phyloP scores from a whole-genome alignment of 2,113 vertebrate genomes.

The Myotis lucifugus region DNA sequence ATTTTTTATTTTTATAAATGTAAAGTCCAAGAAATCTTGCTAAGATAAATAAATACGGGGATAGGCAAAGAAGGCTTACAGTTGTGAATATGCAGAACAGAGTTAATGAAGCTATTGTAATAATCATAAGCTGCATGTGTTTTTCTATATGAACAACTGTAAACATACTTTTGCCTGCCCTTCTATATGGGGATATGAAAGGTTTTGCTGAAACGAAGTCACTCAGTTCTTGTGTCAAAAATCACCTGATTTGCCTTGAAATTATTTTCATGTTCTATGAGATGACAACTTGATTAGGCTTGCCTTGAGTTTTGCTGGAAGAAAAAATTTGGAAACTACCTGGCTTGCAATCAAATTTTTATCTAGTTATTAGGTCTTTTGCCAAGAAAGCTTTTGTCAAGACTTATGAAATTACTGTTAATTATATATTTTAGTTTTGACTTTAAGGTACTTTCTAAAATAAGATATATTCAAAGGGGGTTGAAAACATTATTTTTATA shows the following conservation, averaged over 20 bases:
- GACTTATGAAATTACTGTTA: slow-evolving; percentile 13
- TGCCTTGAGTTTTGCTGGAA: slow-evolving; percentile 51
- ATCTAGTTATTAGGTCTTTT: neutral
- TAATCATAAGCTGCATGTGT: neutral
- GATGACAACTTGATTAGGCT: slow-evolving; percentile 45
- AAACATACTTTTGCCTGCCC: neutral
- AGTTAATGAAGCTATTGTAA: neutral
- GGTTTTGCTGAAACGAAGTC: slow-evolving; percentile 39
- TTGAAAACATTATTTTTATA: slow-evolving; percentile 15
- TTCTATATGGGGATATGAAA: neutral
- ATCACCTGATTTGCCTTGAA: slow-evolving; percentile 32
- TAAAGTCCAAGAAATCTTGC: neutral
- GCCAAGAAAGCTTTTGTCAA: slow-evolving; percentile 29
- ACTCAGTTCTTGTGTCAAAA: slow-evolving; percentile 49
- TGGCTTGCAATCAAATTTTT: slow-evolving; percentile 35
- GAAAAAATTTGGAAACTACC: slow-evolving; percentile 56
- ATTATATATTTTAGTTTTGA: slow-evolving; percentile 20
- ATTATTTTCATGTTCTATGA: slow-evolving; percentile 44
- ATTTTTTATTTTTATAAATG: slow-evolving; percentile 58
- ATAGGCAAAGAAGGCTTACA: neutral
- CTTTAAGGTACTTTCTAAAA: slow-evolving; percentile 23
- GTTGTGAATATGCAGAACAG: neutral
- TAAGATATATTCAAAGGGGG: neutral
- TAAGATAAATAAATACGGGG: slow-evolving; percentile 6
- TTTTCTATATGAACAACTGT: neutral